Evolutionary conservation across 2,888 invertebrate genomes (phyloP), one percentile per base, ranked within the genome.

Genomic region (Melinopterus prodromus): DNA sequence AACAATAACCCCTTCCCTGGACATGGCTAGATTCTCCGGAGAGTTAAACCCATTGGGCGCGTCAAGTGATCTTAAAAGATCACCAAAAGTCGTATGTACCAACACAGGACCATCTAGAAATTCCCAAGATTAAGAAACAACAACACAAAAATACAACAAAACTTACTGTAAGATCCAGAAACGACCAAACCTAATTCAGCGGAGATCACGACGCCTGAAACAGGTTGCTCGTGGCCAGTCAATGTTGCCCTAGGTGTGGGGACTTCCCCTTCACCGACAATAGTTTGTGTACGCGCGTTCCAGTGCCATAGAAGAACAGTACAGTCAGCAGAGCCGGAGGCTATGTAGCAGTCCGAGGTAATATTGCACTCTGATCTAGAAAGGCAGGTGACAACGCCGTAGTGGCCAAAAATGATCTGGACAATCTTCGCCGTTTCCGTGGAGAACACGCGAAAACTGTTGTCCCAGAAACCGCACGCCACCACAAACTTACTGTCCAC

Each of bases 401-500:
- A 99, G 91, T 99, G 99, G 0, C 99, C 99, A 90, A 98, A 99
- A 78, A 99, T 95, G 85, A 99, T 99, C 90, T 99, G 99, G 72
- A 98, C 96, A 87, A 99, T 98, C 92, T 98, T 97, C 0, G 98
- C 99, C 81, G 97, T 96, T 88, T 99, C 99, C 0, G 99, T 97
- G 75, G 97, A 97, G 90, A 99, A 99, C 16, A 99, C 98, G 6
- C 99, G 91, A 91, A 99, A 99, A 90, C 98, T 98, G 90, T 99
- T 99, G 89, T 99, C 99, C 97, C 99, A 99, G 91, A 99, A 99
- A 78, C 99, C 99, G 87, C 98, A 98, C 0, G 99, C 98, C 83
- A 99, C 96, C 84, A 99, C 93, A 90, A 98, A 98, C 83, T 97
- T 93, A 87, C 98, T 98, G 90, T 99, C 99, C 1, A 99, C 98